Conservation (phyloP, 2,113 vertebrate species). For the Solea solea region DNA sequence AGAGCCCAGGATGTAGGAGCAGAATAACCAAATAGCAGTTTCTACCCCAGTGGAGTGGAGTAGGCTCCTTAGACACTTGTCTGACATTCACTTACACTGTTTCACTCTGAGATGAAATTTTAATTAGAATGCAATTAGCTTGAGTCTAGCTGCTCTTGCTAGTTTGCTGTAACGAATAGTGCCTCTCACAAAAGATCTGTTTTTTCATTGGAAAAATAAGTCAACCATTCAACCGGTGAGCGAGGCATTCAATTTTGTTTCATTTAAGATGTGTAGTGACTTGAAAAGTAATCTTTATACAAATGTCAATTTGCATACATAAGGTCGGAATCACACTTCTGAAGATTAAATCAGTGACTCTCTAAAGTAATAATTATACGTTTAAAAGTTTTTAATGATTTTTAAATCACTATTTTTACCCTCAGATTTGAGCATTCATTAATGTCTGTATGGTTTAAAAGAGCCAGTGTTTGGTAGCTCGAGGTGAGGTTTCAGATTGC, state of each 20-base stretch:
- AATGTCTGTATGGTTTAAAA: neutral
- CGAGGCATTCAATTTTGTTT: slow-evolving; percentile 51
- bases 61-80: slow-evolving; percentile 72
- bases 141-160: slow-evolving; percentile 32
- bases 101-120: slow-evolving; percentile 76
- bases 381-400: neutral
- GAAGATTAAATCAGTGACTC: neutral
- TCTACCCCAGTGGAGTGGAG: slow-evolving; percentile 52
- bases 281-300: slow-evolving; percentile 40
- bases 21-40: slow-evolving; percentile 70
- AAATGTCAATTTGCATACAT: slow-evolving; percentile 29
- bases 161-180: slow-evolving; percentile 33
- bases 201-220: slow-evolving; percentile 57
- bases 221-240: slow-evolving; percentile 42
- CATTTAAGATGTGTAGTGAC: slow-evolving; percentile 38
- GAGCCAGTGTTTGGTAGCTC: neutral
- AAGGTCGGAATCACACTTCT: slow-evolving; percentile 4
- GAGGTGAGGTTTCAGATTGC: neutral
- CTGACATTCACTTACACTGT: slow-evolving; percentile 74
- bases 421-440: neutral
- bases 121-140: slow-evolving; percentile 81
- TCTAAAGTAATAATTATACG: neutral
- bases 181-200: slow-evolving; percentile 49
- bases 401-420: neutral
- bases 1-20: slow-evolving; percentile 51